Base-by-base conservation (phyloP, 2,888 invertebrate species). In the Protonemura montana region DNA sequence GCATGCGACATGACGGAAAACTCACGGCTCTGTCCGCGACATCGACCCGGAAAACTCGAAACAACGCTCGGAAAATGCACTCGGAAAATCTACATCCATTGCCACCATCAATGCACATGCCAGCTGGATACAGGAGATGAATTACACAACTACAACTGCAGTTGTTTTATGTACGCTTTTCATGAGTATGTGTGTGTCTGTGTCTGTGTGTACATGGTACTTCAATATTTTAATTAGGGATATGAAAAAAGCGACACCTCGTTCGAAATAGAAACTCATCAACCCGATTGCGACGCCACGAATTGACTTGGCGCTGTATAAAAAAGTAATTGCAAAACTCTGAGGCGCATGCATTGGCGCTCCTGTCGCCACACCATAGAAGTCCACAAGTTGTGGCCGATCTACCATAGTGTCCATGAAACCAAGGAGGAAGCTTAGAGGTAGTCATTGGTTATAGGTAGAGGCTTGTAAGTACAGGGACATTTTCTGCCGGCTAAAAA, bases 191-290 rank as follows among this genome's bases (percentile, higher is more conserved):
- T 7, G 59, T 21, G 21, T 35, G 35, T 35, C 5, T 6, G 35
- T 35, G 35, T 35, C 5, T 10, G 35, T 35, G 35, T 35, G 35
- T 35, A 6, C 10, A 10, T 35, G 35, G 35, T 35, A 59, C 59
- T 59, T 59, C 59, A 59, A 59, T 59, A 59, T 59, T 59, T 59
- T 59, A 59, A 59, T 59, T 59, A 59, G 59, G 59, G 21, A 59
- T 59, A 59, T 59, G 59, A 59, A 59, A 59, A 59, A 59, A 21
- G 59, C 59, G 59, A 59, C 59, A 59, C 59, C 59, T 59, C 59
- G 21, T 59, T 59, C 59, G 21, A 59, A 59, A 59, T 59, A 59
- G 59, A 59, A 59, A 59, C 59, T 59, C 59, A 59, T 59, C 59
- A 59, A 2, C 59, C 59, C 59, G 59, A 59, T 21, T 59, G 59